phyloP scores from a whole-genome alignment of 2,888 invertebrate species.

The Hetaerina titia region DNA sequence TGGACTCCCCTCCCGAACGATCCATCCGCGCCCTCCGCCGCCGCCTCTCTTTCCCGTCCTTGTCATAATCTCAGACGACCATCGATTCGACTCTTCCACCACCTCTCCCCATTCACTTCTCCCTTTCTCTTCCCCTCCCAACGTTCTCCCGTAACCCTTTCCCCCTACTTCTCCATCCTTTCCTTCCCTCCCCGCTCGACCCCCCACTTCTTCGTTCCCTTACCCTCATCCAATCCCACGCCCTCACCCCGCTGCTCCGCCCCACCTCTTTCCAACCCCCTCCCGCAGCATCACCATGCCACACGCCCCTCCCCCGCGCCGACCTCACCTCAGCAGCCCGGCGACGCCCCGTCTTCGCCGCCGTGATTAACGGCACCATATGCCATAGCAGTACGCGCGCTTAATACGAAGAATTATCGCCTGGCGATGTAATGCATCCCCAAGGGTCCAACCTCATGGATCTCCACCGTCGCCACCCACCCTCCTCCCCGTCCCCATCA shows the following conservation, averaged over 20 bases:
- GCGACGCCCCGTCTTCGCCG: slow-evolving; percentile 53
- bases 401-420: slow-evolving; percentile 65
- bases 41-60: neutral
- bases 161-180: neutral
- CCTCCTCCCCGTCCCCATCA: neutral
- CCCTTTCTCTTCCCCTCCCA: neutral
- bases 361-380: slow-evolving; percentile 57
- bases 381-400: slow-evolving; percentile 20
- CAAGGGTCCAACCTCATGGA: neutral
- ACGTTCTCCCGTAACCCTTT: neutral
- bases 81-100: slow-evolving; percentile 32
- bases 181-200: neutral
- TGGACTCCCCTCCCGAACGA: neutral
- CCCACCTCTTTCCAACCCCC: neutral
- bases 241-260: too few relatives aligned
- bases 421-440: slow-evolving; percentile 45
- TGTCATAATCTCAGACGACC: slow-evolving; percentile 52
- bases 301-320: neutral
- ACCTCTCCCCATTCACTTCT: neutral
- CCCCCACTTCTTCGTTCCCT: neutral
- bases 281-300: neutral
- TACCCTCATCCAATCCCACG: too few relatives aligned
- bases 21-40: neutral
- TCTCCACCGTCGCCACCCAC: neutral
- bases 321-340: neutral